Conservation (phyloP, 2,888 invertebrate species). For the Margaritifera margaritifera region DNA sequence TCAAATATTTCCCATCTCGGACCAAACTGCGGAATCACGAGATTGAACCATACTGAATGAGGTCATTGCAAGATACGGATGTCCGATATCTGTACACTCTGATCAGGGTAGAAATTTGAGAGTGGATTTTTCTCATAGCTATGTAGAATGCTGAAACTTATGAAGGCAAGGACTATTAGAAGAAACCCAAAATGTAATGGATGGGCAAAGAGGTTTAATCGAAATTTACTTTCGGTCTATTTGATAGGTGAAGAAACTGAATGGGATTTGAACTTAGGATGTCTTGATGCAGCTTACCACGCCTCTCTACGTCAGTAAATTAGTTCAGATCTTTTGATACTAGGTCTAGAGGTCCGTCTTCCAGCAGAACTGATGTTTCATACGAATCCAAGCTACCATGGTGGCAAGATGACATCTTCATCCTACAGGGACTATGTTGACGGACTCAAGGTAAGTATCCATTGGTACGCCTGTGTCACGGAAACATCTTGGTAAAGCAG, state of each 20-base stretch:
- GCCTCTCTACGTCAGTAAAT: slow-evolving; percentile 26
- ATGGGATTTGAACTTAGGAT: slow-evolving; percentile 33
- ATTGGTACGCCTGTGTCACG: too few relatives aligned
- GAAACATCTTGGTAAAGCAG: too few relatives aligned
- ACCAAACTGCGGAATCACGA: slow-evolving; percentile 22
- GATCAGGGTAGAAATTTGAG: slow-evolving; percentile 22
- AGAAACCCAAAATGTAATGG: slow-evolving; percentile 35
- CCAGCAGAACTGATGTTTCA: slow-evolving; percentile 24
- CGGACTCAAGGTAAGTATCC: too few relatives aligned
- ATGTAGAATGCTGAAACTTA: slow-evolving; percentile 14
- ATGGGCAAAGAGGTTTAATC: slow-evolving; percentile 28
- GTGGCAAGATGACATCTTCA: too few relatives aligned
- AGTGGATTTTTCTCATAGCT: slow-evolving; percentile 17
- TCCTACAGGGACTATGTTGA: too few relatives aligned
- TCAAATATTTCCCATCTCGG: slow-evolving; percentile 17
- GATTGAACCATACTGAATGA: slow-evolving; percentile 17
- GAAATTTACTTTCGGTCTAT: slow-evolving; percentile 28
- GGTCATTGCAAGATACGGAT: slow-evolving; percentile 21
- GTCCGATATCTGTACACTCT: slow-evolving; percentile 16
- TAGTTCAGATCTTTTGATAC: slow-evolving; percentile 23
- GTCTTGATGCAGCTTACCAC: slow-evolving; percentile 10
- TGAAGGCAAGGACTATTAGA: slow-evolving; percentile 21
- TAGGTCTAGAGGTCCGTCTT: slow-evolving; percentile 28
- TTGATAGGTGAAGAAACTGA: slow-evolving; percentile 25
- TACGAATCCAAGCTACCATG: background rate